These are phyloP conservation scores for Zaprionus ghesquierei DNA, from an alignment of 1,140 invertebrate genomes.

Conservation along the genomic window DNA sequence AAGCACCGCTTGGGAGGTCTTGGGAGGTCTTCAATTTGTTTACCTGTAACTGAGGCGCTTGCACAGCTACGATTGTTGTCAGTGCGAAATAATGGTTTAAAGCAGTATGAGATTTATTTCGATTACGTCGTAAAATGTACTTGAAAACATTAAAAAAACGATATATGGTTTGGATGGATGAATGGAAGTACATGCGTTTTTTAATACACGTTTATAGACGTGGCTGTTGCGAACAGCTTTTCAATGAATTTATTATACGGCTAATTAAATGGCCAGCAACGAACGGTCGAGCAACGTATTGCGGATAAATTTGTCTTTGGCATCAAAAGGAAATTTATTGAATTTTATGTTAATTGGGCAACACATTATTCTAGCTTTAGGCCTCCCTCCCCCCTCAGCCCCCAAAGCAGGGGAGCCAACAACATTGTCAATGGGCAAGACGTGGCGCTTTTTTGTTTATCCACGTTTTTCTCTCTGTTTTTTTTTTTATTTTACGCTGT, in stretches of 20 bases:
- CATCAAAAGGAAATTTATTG: slow-evolving; percentile 47
- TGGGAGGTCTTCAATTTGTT: no score
- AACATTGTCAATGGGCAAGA: slow-evolving; percentile 5
- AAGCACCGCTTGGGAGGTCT: neutral
- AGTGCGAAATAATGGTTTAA: slow-evolving; percentile 29
- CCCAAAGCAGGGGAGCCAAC: neutral
- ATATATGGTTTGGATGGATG: neutral
- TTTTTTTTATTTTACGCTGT: no score
- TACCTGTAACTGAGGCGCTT: slow-evolving; percentile 5
- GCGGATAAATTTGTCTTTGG: slow-evolving; percentile 55
- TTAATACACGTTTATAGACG: no score
- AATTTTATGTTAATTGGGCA: slow-evolving; percentile 63
- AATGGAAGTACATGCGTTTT: neutral
- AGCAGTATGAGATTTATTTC: slow-evolving; percentile 50
- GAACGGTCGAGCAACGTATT: neutral
- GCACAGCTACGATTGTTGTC: neutral
- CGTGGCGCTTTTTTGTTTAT: slow-evolving; percentile 1
- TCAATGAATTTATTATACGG: slow-evolving; percentile 45
- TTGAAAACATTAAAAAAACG: slow-evolving; percentile 61
- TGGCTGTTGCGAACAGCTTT: slow-evolving; percentile 8
- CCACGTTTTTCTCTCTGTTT: neutral
- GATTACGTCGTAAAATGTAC: slow-evolving; percentile 69
- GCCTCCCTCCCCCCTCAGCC: no score
- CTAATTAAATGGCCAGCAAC: slow-evolving; percentile 20
- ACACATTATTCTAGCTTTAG: slow-evolving; percentile 50